Base-by-base conservation (phyloP, 2,888 invertebrate species). In the Harmothoe impar region DNA sequence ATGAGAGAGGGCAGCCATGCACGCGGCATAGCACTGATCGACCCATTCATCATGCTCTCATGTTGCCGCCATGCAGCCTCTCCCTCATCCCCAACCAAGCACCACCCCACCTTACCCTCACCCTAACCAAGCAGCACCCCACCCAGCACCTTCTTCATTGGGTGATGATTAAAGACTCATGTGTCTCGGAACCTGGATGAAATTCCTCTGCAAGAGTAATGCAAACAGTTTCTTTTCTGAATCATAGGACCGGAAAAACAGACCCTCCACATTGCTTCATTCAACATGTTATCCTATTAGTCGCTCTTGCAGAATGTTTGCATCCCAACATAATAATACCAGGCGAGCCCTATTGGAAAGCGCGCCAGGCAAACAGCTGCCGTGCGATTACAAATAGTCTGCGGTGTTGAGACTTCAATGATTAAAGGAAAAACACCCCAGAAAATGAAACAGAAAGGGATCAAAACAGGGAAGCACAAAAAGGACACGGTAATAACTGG, bases 1-100 rank as follows among this genome's bases (percentile, higher is more conserved):
- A n/a, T 62, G 62, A 3, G 20, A n/a, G 62, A n/a, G 62, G 62
- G 62, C n/a, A 43, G 43, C 43, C 43, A 20, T n/a, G 62, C 62
- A 62, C 43, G 62, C n/a, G 62, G 62, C 62, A 20, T 62, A n/a
- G 62, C 62, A n/a, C 20, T 20, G 62, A 12, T 62, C n/a, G n/a
- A n/a, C 62, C 62, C 62, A 62, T 62, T 62, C 62, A 62, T 62
- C 62, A 62, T n/a, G 62, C n/a, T 20, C 62, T 62, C 62, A 5
- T n/a, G n/a, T 62, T 62, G n/a, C 62, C 62, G 23, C 62, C n/a
- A 3, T n/a, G 43, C 43, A 43, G n/a, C 54, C 54, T 52, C 62
- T 3, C 62, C 20, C n/a, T 20, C 20, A 62, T n/a, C 62, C 62
- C 62, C 20, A n/a, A 20, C 62, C 20, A 62, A 62, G 7, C 43